Evolutionary conservation across 2,113 vertebrate genomes (phyloP).

Genomic region (Rhadina sibilatrix): DNA sequence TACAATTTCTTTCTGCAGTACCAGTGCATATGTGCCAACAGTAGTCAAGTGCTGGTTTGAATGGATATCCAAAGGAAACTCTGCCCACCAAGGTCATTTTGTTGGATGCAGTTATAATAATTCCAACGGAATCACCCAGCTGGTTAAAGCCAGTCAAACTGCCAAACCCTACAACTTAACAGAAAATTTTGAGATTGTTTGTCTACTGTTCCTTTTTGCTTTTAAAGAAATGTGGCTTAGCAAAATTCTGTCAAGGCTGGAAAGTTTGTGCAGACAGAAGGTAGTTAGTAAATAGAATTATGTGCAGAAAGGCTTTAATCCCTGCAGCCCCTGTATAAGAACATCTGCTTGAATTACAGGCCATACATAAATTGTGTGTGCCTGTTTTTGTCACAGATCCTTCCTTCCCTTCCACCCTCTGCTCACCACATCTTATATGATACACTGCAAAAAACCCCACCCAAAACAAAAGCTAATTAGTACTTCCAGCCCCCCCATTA

Average conservation of each 20-base stretch:
- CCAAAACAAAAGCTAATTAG: slow-evolving; percentile 81
- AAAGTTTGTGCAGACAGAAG: slow-evolving; percentile 76
- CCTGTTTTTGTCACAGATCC: slow-evolving; percentile 86
- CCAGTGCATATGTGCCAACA: background rate
- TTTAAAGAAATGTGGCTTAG: slow-evolving; percentile 57
- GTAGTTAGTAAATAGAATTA: slow-evolving; percentile 83
- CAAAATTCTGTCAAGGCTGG: slow-evolving; percentile 62
- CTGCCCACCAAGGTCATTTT: background rate
- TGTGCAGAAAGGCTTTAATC: slow-evolving; percentile 80
- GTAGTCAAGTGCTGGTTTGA: background rate
- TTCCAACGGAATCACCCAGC: background rate
- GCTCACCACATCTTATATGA: slow-evolving; percentile 74
- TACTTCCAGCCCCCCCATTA: slow-evolving; percentile 85
- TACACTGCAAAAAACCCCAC: slow-evolving; percentile 72
- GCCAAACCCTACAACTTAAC: background rate
- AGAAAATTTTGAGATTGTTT: background rate
- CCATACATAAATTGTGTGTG: slow-evolving; percentile 80
- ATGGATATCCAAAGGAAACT: background rate
- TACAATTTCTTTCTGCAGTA: background rate
- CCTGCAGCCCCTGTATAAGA: slow-evolving; percentile 79
- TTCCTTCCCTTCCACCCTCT: slow-evolving; percentile 24
- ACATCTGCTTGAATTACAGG: slow-evolving; percentile 89
- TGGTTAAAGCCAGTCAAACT: background rate
- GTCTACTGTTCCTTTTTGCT: background rate
- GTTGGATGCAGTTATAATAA: background rate